phyloP scores from a whole-genome alignment of 2,888 invertebrate genomes.

The Pharmacophagus antenor region DNA sequence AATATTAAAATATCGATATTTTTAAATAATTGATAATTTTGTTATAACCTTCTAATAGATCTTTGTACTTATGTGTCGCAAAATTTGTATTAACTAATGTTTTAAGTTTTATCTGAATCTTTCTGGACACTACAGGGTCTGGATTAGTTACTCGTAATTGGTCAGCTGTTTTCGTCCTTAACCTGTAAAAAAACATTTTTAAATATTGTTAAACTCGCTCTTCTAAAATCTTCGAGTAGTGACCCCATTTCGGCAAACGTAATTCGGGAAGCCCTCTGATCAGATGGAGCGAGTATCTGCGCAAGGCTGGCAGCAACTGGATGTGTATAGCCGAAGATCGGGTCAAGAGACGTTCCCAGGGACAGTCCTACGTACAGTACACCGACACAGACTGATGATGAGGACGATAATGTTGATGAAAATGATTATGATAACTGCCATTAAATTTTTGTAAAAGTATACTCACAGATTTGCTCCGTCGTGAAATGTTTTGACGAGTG shows the following conservation, averaged over 20 bases:
- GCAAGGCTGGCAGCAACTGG: too few relatives aligned
- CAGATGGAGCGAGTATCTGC: too few relatives aligned
- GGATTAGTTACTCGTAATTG: constrained; percentile 49
- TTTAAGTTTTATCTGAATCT: constrained; percentile 63
- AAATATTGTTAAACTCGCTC: neutral
- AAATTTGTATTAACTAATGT: constrained; percentile 39
- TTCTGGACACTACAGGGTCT: constrained; percentile 63
- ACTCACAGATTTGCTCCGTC: constrained; percentile 61
- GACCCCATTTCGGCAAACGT: too few relatives aligned
- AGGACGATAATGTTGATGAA: too few relatives aligned
- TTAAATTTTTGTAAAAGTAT: too few relatives aligned
- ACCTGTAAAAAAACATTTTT: constrained; percentile 39
- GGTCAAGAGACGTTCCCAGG: too few relatives aligned
- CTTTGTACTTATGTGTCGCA: constrained; percentile 40
- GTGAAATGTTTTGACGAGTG: constrained; percentile 52
- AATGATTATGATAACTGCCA: too few relatives aligned
- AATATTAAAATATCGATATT: neutral
- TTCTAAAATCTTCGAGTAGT: too few relatives aligned
- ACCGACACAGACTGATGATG: too few relatives aligned
- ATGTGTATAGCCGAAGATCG: too few relatives aligned
- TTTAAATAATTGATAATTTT: neutral
- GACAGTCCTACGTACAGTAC: too few relatives aligned
- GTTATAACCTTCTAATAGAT: constrained; percentile 53
- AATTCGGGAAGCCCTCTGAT: too few relatives aligned
- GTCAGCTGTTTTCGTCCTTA: constrained; percentile 57